Evolutionary conservation across 1,140 invertebrate species (phyloP), one percentile per base, ranked within the genome.

Genomic region (Oncopeltus fasciatus): DNA sequence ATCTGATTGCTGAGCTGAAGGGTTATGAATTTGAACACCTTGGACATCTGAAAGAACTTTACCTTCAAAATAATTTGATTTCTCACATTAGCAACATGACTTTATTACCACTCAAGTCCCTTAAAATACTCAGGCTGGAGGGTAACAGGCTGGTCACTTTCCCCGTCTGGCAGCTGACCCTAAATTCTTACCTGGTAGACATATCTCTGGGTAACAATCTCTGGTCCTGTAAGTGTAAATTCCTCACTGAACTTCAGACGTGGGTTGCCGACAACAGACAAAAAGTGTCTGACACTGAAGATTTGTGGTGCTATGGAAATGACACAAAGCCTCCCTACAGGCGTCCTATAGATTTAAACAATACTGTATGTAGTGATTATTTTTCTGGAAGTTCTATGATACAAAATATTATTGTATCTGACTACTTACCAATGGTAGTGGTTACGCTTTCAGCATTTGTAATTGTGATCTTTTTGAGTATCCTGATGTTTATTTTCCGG

Each of bases 11-110:
- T 56, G 81, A 84, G 63, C 75, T 95, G 9, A 84, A 88, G 66
- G 92, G 92, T 12, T 92, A 84, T 72, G 92, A 95, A 74, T 94
- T 95, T 70, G 89, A 92, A 68, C 85, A 89, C 70, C 73, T 95
- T 18, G 79, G 80, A 4, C 82, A 86, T 63, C 72, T 95, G 60
- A 81, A 84, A 67, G 88, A 93, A 72, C 77, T 95, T 0, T 90
- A 92, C 72, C 74, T 95, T 65, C 88, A 93, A 68, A 88, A 92
- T 69, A 95, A 95, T 75, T 72, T 82, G 43, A 84, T 95, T 57
- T 76, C 78, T 12, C 79, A 79, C 69, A 87, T 95, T 65, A 82
- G 81, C 38, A 93, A 94, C 72, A 78, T 82, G 68, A 92, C 90
- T 2, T 83, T 95, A 63, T 71, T 85, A 18, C 83, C 84, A 8